Percentiles rank a stretch among this genome's conserved stretches.
These are phyloP conservation scores for Protaetia brevitarsis DNA, from an alignment of 1,140 invertebrate genomes.

Conservation along the genomic window DNA sequence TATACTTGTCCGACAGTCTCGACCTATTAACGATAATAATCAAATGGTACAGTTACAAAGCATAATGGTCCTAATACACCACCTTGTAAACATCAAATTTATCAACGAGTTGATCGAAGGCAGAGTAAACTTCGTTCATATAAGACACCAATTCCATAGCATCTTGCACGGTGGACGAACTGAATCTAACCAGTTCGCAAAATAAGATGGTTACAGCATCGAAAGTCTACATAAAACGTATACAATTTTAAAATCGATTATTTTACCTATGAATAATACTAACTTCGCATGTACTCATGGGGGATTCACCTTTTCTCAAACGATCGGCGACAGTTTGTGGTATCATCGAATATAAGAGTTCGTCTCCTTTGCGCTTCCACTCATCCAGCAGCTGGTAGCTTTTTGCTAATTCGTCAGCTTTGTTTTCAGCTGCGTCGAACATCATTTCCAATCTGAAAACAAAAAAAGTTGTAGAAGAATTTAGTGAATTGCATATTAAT, in stretches of 20 bases:
- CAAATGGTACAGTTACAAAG: neutral
- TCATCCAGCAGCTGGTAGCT: conserved; percentile 69
- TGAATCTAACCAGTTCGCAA: conserved; percentile 60
- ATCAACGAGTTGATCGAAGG: conserved; percentile 75
- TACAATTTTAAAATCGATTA: conserved; percentile 29
- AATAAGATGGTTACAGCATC: conserved; percentile 62
- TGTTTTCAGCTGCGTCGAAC: conserved; percentile 75
- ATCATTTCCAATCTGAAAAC: conserved; percentile 68
- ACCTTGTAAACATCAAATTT: conserved; percentile 80
- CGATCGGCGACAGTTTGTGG: conserved; percentile 72
- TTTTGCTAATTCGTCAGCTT: conserved; percentile 69
- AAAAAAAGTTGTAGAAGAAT: neutral
- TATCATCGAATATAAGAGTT: conserved; percentile 91
- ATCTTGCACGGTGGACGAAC: conserved; percentile 63
- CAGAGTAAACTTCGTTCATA: conserved; percentile 81
- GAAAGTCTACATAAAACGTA: conserved; percentile 62
- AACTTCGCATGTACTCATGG: conserved; percentile 75
- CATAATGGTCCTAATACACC: neutral
- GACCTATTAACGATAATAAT: conserved; percentile 56
- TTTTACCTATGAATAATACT: neutral
- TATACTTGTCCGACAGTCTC: conserved; percentile 85
- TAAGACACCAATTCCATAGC: conserved; percentile 78
- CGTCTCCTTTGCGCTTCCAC: conserved; percentile 84
- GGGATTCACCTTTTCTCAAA: conserved; percentile 65
- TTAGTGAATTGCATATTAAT: neutral